Conservation (phyloP, 2,113 vertebrate species). For the Pleuronectes platessa region DNA sequence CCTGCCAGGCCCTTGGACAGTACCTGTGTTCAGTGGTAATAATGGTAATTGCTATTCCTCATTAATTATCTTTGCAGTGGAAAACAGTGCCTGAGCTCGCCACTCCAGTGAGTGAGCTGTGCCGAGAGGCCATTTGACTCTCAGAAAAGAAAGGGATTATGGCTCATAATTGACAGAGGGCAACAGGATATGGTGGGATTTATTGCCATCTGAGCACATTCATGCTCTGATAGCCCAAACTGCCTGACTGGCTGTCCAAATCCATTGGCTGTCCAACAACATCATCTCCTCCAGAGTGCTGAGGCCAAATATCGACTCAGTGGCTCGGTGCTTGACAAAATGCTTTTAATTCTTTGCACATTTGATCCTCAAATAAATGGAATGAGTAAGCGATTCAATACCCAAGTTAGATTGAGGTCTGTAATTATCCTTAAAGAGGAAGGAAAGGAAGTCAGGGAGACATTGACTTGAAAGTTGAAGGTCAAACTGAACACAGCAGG, state of each 20-base stretch:
- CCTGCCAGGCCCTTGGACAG: not conserved
- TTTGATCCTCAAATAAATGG: constrained; percentile 20
- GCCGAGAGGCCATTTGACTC: constrained; percentile 49
- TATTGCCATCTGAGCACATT: constrained; percentile 50
- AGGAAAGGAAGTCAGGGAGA: constrained; percentile 15
- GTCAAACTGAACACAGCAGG: constrained; percentile 55
- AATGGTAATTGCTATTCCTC: constrained; percentile 11
- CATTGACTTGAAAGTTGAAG: constrained; percentile 42
- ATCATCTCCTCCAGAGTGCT: constrained; percentile 13
- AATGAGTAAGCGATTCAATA: constrained; percentile 44
- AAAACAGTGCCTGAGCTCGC: constrained; percentile 13
- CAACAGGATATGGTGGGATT: constrained; percentile 57
- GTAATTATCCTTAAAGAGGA: constrained; percentile 42
- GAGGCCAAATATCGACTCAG: constrained; percentile 1
- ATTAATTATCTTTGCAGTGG: constrained; percentile 9
- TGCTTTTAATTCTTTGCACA: constrained; percentile 28
- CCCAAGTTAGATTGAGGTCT: constrained; percentile 36
- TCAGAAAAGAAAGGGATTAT: constrained; percentile 51
- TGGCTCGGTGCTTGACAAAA: constrained; percentile 37
- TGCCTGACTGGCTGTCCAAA: constrained; percentile 17
- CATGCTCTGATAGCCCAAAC: constrained; percentile 31
- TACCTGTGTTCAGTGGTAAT: not conserved
- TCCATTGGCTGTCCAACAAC: constrained; percentile 26
- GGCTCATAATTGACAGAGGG: constrained; percentile 54
- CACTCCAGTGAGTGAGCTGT: constrained; percentile 15